These are phyloP conservation scores for Calidris pugnax DNA, from an alignment of 2,113 vertebrate species.

Conservation along the genomic window DNA sequence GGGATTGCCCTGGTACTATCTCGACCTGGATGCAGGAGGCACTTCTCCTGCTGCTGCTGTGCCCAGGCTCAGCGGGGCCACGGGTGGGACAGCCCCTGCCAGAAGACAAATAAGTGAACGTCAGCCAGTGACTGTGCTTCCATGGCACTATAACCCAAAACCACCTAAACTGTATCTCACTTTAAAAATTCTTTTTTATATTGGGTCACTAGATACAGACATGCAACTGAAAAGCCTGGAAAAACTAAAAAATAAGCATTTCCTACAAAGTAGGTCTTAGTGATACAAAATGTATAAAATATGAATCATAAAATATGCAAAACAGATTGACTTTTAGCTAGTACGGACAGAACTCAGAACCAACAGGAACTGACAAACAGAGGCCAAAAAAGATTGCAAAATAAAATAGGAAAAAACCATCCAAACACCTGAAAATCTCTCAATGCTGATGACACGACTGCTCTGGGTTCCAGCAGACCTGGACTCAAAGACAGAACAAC, in stretches of 20 bases:
- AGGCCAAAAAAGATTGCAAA: not conserved
- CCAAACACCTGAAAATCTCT: not conserved
- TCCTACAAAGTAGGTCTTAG: not conserved
- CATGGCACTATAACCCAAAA: not conserved
- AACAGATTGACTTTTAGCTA: not conserved
- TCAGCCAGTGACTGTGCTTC: not conserved
- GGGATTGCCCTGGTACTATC: not conserved
- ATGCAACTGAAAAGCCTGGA: not conserved
- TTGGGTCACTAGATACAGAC: not conserved
- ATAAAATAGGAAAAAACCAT: not conserved
- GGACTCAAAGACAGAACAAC: not conserved
- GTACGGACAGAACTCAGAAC: not conserved
- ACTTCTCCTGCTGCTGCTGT: not conserved
- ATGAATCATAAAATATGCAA: not conserved
- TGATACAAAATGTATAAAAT: not conserved
- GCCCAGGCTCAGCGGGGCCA: not conserved
- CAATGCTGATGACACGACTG: not conserved
- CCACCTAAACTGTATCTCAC: not conserved
- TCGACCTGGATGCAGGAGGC: fast-evolving
- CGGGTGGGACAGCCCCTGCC: not conserved
- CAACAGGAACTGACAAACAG: not conserved
- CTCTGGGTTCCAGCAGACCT: not conserved
- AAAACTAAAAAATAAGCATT: not conserved
- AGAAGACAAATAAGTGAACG: not conserved
- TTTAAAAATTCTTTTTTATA: not conserved